A percentile compares a stretch with the other conserved stretches of the same genome.
Conservation (phyloP, 1,140 invertebrate species). For the Atopsyche davidsoni region DNA sequence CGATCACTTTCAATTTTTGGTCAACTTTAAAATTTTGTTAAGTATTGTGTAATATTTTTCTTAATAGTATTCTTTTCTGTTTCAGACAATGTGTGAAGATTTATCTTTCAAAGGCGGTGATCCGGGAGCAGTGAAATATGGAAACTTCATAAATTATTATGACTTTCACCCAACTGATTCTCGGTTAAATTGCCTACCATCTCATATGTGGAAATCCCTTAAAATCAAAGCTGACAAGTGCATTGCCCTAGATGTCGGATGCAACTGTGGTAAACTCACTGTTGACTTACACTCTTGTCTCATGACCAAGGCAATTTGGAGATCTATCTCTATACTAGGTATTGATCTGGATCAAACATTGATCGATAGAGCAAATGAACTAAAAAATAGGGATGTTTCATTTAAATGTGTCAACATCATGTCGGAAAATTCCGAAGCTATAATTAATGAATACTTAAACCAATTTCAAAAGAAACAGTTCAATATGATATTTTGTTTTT, state of each 20-base stretch:
- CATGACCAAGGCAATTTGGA: slow-evolving; percentile 36
- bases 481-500: slow-evolving; percentile 71
- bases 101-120: slow-evolving; percentile 46
- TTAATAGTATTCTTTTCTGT: too few relatives aligned
- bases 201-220: slow-evolving; percentile 49
- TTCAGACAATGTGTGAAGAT: slow-evolving; percentile 12
- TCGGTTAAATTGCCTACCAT: slow-evolving; percentile 57
- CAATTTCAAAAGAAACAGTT: slow-evolving; percentile 48
- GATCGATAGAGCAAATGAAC: slow-evolving; percentile 59
- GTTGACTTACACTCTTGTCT: slow-evolving; percentile 52
- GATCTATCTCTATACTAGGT: slow-evolving; percentile 54
- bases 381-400: slow-evolving; percentile 42
- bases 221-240: slow-evolving; percentile 38
- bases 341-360: slow-evolving; percentile 69
- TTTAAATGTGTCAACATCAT: slow-evolving; percentile 61
- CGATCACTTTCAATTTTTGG: too few relatives aligned
- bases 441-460: slow-evolving; percentile 44
- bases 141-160: slow-evolving; percentile 85
- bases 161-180: slow-evolving; percentile 66
- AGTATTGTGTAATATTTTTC: too few relatives aligned
- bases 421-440: slow-evolving; percentile 36
- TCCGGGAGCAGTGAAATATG: slow-evolving; percentile 68
- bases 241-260: slow-evolving; percentile 68
- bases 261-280: slow-evolving; percentile 71
- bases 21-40: too few relatives aligned